phyloP scores from a whole-genome alignment of 2,113 vertebrate species.

The Mionectes macconnelli region DNA sequence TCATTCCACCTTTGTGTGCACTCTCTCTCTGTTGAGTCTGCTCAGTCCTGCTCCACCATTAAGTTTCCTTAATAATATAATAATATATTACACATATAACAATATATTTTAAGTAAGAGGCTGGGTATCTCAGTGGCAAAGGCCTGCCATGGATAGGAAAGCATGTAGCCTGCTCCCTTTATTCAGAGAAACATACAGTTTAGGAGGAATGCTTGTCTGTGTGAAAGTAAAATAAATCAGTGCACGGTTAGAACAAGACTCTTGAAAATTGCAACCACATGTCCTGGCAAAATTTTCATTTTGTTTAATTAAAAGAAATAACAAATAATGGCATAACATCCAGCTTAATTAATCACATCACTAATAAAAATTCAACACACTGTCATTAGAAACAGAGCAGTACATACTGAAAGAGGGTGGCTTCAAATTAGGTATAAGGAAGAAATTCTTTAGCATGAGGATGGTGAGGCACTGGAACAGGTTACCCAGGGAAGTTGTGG shows the following conservation, averaged over 20 bases:
- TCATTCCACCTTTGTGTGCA: fast-evolving
- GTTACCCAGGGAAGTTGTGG: neutral
- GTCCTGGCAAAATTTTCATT: neutral
- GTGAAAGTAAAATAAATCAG: neutral
- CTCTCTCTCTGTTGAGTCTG: neutral
- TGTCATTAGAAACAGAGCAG: neutral
- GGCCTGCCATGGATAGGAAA: neutral
- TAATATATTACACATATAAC: neutral
- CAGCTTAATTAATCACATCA: neutral
- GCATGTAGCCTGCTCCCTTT: neutral
- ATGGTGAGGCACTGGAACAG: neutral
- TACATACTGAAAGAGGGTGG: neutral
- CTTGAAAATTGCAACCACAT: neutral
- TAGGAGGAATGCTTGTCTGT: neutral
- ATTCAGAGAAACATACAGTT: neutral
- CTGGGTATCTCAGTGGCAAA: neutral
- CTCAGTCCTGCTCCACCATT: neutral
- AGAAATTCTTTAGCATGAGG: neutral
- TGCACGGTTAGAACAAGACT: neutral
- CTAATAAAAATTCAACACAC: neutral
- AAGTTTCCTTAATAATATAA: neutral
- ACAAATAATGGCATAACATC: neutral
- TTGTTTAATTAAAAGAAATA: neutral
- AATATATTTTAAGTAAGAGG: neutral
- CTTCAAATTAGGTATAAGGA: neutral